A percentile compares a stretch with the other conserved stretches of the same genome.
These are phyloP conservation scores for Polypterus senegalus DNA, from an alignment of 2,113 vertebrate species.

Conservation along the genomic window DNA sequence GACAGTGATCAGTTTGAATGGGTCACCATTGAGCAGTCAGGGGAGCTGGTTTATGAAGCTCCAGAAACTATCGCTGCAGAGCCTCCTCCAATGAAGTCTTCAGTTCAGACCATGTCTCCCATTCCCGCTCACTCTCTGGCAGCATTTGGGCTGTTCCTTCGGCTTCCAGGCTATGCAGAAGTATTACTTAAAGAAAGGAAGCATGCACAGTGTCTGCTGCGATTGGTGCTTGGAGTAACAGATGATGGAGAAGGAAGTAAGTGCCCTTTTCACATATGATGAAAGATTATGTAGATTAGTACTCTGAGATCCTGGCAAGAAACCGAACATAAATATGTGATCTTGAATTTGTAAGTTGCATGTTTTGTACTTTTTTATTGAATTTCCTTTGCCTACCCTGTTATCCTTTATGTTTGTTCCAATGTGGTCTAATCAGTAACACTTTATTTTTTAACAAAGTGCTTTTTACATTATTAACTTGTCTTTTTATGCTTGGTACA, in stretches of 20 bases:
- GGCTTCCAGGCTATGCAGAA: slow-evolving; percentile 92
- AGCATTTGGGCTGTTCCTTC: slow-evolving; percentile 91
- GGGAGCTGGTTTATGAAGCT: slow-evolving; percentile 90
- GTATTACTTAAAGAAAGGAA: slow-evolving; percentile 95
- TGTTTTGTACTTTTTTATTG: slow-evolving; percentile 5
- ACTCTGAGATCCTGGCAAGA: no score
- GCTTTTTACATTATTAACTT: background rate
- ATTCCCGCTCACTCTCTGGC: slow-evolving; percentile 95
- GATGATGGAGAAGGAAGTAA: slow-evolving; percentile 98
- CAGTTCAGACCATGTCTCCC: slow-evolving; percentile 91
- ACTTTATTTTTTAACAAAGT: slow-evolving; percentile 1
- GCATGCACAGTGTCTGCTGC: slow-evolving; percentile 92
- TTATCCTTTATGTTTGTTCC: background rate
- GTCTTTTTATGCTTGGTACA: no score
- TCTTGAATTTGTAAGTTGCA: slow-evolving; percentile 4
- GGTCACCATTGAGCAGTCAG: slow-evolving; percentile 96
- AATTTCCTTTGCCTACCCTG: slow-evolving; percentile 7
- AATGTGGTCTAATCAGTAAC: background rate
- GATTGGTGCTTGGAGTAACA: slow-evolving; percentile 91
- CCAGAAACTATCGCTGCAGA: slow-evolving; percentile 87
- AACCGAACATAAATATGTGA: background rate
- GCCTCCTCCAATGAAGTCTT: slow-evolving; percentile 83
- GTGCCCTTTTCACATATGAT: slow-evolving; percentile 34
- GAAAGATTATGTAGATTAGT: no score
- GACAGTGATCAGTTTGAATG: slow-evolving; percentile 97